Evolutionary conservation across 2,797 vertebrate species (phyloP), one percentile per base, ranked within the genome.

Genomic region (Myripristis murdjan): DNA sequence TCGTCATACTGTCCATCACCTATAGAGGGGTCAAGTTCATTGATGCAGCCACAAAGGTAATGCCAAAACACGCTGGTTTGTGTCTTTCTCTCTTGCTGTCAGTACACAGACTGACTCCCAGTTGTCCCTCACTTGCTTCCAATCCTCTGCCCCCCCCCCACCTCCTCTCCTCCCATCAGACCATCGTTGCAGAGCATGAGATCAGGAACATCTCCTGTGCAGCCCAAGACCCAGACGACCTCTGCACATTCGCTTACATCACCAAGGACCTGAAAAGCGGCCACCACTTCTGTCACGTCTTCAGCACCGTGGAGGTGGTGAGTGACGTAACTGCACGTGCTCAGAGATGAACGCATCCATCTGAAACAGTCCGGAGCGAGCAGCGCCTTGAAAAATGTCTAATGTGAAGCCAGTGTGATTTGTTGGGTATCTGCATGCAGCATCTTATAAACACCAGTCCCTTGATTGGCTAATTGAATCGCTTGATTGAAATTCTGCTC

Each of bases 21-120:
- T 99, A 99, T 85, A 97, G 97, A 90, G 98, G 98, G 1, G 98
- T 99, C 75, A 98, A 98, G 91, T 99, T 99, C 93, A 99, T 99
- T 0, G 98, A 99, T 35, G 97, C 98, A 73, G 97, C 97, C 83
- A 97, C 97, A 54, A 97, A 99, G 97, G 98, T 98, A 86, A 83
- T 12, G 49, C 46, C 35, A 39, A 49, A 59, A 12, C 41, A 2
- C 64, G 39, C 60, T 58, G 62, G 39, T 66, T 16, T 63, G 2
- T 67, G 7, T 37, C 35, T 37, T 35, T 37, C 8, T 11, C 35
- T 37, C 8, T 37, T 11, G 73, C 68, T 58, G 56, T 28, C 7
- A 26, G 43, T 16, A 33, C 41, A 20, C 8, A n/a, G 31, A 35
- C 39, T 67, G 15, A 60, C 70, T 79, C 66, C 20, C 57, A 15